Evolutionary conservation across 1,140 invertebrate genomes (phyloP).

Genomic region (Zaprionus lachaisei): DNA sequence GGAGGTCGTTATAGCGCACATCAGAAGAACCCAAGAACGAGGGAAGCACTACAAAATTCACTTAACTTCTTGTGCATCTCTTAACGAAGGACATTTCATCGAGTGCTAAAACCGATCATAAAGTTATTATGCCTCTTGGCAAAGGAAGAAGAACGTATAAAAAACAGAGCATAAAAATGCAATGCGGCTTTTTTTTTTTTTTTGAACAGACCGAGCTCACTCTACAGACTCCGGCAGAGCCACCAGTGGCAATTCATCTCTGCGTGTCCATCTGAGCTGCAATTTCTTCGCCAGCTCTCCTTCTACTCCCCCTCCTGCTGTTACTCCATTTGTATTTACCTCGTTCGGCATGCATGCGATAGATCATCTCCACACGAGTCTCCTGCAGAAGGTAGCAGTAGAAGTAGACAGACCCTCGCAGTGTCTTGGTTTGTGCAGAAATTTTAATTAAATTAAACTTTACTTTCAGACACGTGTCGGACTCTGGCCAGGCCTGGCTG

Average conservation of each 20-base stretch:
- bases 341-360: constrained; percentile 65
- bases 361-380: constrained; percentile 64
- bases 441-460: constrained; percentile 83
- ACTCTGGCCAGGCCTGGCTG: constrained; percentile 13
- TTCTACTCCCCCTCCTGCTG: not conserved
- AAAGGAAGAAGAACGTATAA: not conserved
- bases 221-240: constrained; percentile 2
- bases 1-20: no score
- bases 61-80: not conserved
- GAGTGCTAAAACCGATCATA: constrained; percentile 6
- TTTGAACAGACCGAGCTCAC: constrained; percentile 39
- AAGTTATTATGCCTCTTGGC: not conserved
- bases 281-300: constrained; percentile 1
- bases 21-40: no score
- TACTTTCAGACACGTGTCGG: constrained; percentile 79
- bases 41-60: not conserved
- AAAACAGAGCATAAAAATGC: not conserved
- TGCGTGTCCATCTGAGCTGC: constrained; percentile 39
- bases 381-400: not conserved
- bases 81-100: not conserved
- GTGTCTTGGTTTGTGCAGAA: constrained; percentile 51
- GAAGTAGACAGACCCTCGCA: not conserved
- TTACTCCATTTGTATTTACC: constrained; percentile 72
- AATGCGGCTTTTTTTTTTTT: constrained; percentile 28
- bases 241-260: constrained; percentile 25